Base-by-base conservation (phyloP, 2,888 invertebrate species). In the Drosophila mettleri region DNA sequence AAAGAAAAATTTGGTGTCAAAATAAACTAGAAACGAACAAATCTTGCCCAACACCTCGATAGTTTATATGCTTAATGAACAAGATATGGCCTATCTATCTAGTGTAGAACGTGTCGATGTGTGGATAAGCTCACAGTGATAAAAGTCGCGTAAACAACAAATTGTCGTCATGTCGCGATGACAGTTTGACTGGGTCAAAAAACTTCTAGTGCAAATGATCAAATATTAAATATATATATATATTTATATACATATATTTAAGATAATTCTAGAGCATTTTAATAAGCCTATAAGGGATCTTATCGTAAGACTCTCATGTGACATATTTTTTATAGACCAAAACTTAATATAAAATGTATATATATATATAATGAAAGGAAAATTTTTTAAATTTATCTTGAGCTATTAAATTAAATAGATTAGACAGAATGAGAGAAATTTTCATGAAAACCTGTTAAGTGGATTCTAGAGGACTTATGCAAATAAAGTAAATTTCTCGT, bases 111-210 rank as follows among this genome's bases (percentile, higher is more conserved):
- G 69, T 46, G 67, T n/a, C 43, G 31, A 31, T 52, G 39, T 55
- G 46, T 53, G 53, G 29, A 29, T 73, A 62, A 73, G 39, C 33
- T 55, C 27, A 4, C 34, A 27, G 34, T 38, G 9, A 36, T 59
- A 41, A 54, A 46, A 33, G 39, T 33, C 68, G 53, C 41, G 34
- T 49, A 46, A 62, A 57, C 57, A 62, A 73, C 55, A 41, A 53
- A 78, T 63, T 60, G 59, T 53, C 46, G 60, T 74, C 79, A 78
- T 62, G 63, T 78, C 60, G 59, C 14, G 22, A 1, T 24, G 20
- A 29, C 49, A 27, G 64, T 51, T 64, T 29, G 34, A 24, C 36
- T 45, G 53, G 24, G 38, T 3, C 45, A 76, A 51, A 6, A 49
- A 61, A 41, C 27, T 29, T 18, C 7, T 27, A 59, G 31, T 69